Evolutionary conservation across 2,888 invertebrate species (phyloP).

Genomic region (Leucophora obtusa): DNA sequence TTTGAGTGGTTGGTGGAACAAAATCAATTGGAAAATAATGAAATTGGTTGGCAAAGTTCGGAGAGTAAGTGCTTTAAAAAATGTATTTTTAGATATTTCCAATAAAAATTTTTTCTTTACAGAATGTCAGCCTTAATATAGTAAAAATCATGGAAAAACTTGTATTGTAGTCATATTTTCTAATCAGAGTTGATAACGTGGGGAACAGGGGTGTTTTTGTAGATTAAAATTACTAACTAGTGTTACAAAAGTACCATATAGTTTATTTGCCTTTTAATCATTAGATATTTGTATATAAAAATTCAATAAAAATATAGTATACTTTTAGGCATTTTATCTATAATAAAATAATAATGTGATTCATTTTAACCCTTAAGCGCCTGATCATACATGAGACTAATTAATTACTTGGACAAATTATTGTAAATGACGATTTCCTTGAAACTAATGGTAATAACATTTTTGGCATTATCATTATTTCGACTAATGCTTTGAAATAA

Average conservation of each 20-base stretch:
- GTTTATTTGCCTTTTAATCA: not conserved
- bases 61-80: slow-evolving; percentile 45
- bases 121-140: slow-evolving; percentile 40
- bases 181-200: not conserved
- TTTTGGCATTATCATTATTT: no score
- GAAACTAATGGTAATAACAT: no score
- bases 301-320: not conserved
- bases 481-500: no score
- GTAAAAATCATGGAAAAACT: not conserved
- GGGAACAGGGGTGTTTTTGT: not conserved
- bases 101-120: slow-evolving; percentile 7
- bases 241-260: not conserved
- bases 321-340: no score
- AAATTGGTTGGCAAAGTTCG: slow-evolving; percentile 81
- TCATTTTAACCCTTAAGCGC: no score
- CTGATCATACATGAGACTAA: no score
- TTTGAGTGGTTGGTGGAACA: slow-evolving; percentile 85
- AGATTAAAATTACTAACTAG: no score
- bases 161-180: not conserved
- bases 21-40: slow-evolving; percentile 83
- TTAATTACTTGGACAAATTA: no score
- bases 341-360: no score
- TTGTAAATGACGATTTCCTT: no score
- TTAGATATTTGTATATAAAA: not conserved
- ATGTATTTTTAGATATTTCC: not conserved